These are phyloP conservation scores for Druon quercuslanigerum DNA, from an alignment of 1,140 invertebrate genomes.

Conservation along the genomic window DNA sequence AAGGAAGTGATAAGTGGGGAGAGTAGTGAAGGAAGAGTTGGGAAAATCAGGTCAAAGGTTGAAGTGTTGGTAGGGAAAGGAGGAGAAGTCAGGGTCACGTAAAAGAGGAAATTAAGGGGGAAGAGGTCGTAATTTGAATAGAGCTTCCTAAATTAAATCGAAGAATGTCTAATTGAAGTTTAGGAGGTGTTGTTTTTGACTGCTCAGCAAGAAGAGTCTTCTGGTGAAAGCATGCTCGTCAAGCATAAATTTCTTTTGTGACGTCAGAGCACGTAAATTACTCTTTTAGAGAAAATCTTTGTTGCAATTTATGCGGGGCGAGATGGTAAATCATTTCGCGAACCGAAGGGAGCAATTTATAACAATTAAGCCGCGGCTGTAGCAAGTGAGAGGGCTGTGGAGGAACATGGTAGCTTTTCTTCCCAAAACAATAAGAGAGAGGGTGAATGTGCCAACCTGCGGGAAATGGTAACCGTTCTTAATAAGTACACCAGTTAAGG, in stretches of 20 bases:
- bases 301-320: conserved; percentile 71
- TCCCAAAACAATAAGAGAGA: conserved; percentile 44
- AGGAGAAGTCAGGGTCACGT: no score
- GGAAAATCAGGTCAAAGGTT: no score
- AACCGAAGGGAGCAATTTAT: conserved; percentile 72
- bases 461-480: conserved; percentile 29
- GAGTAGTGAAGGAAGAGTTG: no score
- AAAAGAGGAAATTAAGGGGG: no score
- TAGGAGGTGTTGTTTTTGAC: no score
- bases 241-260: conserved; percentile 59
- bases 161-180: no score
- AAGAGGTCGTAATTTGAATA: no score
- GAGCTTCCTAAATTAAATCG: no score
- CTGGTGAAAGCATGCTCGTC: conserved; percentile 46
- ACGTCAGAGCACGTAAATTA: conserved; percentile 68
- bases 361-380: conserved; percentile 68
- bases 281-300: conserved; percentile 73
- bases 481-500: conserved; percentile 30
- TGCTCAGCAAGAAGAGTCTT: neutral
- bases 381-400: conserved; percentile 34
- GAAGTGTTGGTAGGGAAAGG: no score
- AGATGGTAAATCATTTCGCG: conserved; percentile 71
- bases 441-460: conserved; percentile 33
- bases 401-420: conserved; percentile 48
- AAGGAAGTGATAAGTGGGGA: no score